Evolutionary conservation across 2,113 vertebrate genomes (phyloP), one percentile per base, ranked within the genome.

Genomic region (Xiphorhynchus elegans): DNA sequence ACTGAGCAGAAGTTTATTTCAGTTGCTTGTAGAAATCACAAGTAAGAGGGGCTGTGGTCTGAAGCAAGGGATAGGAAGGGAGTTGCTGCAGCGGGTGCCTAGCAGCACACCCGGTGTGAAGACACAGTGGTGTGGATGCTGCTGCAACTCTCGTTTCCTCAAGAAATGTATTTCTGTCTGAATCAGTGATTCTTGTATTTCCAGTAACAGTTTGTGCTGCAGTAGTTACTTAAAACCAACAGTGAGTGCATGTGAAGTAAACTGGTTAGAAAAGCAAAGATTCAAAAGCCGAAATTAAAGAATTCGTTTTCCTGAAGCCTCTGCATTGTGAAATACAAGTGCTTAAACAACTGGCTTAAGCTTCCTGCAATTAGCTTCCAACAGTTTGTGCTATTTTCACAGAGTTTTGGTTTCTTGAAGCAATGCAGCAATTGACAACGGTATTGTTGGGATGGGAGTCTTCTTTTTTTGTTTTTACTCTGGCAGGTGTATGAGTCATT

Each of bases 351-450:
- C 46, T 33, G 37, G 33, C 47, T 68, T 35, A 47, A 28, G 29
- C 16, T 66, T 77, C 26, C 73, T 90, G 64, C 78, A 95, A 53
- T 97, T 92, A 89, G 58, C 84, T 96, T 96, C 77, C 83, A 90
- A 37, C 12, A 53, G 29, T 58, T 92, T 91, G 66, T 63, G 25
- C 47, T 91, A 33, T 73, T 81, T 70, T 55, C 44, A 47, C 21
- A 37, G 26, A 62, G 9, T 40, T 76, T 94, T 95, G 89, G 46
- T 87, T 96, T 90, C 72, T 84, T 67, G 64, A 93, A 96, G 89
- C 81, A 96, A 77, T 92, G 19, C 50, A 79, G 28, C 55, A 95
- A 91, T 92, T 95, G 95, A 53, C 49, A 87, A 14, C 88, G 26
- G 17, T 47, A 49, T 42, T 83, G 11, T 6, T 58, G 11, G 0